phyloP scores from a whole-genome alignment of 1,140 invertebrate genomes.

The Diabrotica undecimpunctata region DNA sequence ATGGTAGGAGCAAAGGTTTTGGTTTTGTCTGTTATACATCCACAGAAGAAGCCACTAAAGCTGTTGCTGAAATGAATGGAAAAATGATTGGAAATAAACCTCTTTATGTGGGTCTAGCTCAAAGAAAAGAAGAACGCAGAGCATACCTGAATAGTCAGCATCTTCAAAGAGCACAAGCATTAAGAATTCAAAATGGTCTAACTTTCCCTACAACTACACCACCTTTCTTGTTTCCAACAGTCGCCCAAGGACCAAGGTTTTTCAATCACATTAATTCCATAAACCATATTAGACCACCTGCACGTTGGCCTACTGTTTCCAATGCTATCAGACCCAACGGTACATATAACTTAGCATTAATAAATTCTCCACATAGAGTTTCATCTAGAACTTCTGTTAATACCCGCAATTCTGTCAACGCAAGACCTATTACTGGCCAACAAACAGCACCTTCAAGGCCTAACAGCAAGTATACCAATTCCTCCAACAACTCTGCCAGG shows the following conservation, averaged over 20 bases:
- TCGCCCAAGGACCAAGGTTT: conserved; percentile 42
- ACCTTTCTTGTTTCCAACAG: conserved; percentile 38
- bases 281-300: conserved; percentile 38
- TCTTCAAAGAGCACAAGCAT: conserved; percentile 68
- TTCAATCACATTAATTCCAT: conserved; percentile 38
- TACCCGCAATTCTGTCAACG: conserved; percentile 30
- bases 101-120: conserved; percentile 95
- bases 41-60: conserved; percentile 97
- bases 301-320: conserved; percentile 38
- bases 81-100: conserved; percentile 95
- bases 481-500: conserved; percentile 29
- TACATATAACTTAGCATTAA: conserved; percentile 36
- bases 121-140: conserved; percentile 97
- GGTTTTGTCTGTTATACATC: conserved; percentile 99
- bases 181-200: conserved; percentile 31
- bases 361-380: conserved; percentile 32
- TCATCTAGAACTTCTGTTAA: conserved; percentile 34
- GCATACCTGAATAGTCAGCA: conserved; percentile 96
- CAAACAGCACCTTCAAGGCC: conserved; percentile 36
- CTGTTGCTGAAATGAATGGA: conserved; percentile 98
- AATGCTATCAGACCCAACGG: conserved; percentile 41
- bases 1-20: conserved; percentile 93
- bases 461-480: conserved; percentile 41
- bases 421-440: conserved; percentile 40
- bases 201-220: conserved; percentile 32